These are phyloP conservation scores for Agrochola lota DNA, from an alignment of 2,888 invertebrate genomes.

Conservation along the genomic window DNA sequence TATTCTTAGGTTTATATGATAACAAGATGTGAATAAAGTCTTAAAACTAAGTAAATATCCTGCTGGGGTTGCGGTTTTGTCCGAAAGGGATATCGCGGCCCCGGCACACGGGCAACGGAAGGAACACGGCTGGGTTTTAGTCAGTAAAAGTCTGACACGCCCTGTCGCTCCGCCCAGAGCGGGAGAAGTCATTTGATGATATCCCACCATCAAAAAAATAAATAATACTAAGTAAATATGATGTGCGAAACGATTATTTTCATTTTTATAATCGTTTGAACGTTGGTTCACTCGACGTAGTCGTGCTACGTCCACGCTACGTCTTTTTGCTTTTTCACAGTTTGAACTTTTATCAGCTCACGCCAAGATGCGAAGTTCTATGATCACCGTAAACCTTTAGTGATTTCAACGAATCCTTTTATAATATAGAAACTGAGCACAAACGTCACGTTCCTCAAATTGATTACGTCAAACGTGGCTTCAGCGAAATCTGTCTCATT, in stretches of 20 bases:
- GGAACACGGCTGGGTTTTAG: too few species aligned
- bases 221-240: too few species aligned
- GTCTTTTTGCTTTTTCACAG: neutral
- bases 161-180: too few species aligned
- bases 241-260: neutral
- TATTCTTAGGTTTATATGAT: too few species aligned
- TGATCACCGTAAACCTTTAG: neutral
- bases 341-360: neutral
- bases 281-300: neutral
- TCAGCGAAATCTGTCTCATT: constrained; percentile 47
- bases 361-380: neutral
- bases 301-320: neutral
- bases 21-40: too few species aligned
- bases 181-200: too few species aligned
- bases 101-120: too few species aligned
- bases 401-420: constrained; percentile 7
- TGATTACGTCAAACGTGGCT: constrained; percentile 50
- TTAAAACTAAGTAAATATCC: too few species aligned
- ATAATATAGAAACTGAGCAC: neutral
- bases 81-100: too few species aligned
- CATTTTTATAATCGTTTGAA: neutral
- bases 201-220: too few species aligned
- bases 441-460: constrained; percentile 42
- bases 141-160: too few species aligned
- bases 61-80: too few species aligned